Conservation (phyloP, 2,113 vertebrate genomes). For the Clarias gariepinus region DNA sequence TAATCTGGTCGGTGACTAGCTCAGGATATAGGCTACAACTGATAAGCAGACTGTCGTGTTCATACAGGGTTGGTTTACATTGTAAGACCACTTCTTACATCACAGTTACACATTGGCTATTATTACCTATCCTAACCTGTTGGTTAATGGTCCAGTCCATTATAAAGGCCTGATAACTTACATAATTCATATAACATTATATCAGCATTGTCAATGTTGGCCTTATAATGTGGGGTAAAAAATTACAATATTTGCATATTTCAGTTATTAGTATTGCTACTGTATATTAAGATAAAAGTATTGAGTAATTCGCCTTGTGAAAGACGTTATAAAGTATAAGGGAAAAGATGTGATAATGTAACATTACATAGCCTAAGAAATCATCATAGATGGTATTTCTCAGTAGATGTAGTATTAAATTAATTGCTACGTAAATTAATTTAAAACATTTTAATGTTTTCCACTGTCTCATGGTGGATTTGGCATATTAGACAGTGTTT, state of each 20-base stretch:
- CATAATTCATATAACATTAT: neutral
- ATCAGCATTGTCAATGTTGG: neutral
- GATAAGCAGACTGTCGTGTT: constrained; percentile 17
- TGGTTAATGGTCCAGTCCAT: neutral
- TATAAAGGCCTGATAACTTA: neutral
- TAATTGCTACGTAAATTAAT: neutral
- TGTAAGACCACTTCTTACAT: constrained; percentile 1
- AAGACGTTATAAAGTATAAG: neutral
- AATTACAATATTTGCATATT: neutral
- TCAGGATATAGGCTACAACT: neutral
- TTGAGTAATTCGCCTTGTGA: neutral
- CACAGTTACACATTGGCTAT: neutral
- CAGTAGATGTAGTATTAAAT: neutral
- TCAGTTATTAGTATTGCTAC: neutral
- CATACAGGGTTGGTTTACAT: constrained; percentile 1
- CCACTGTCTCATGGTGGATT: neutral
- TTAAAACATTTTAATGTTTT: neutral
- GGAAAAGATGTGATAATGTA: neutral
- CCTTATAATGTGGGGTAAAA: neutral
- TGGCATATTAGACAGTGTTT: neutral
- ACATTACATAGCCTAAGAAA: neutral
- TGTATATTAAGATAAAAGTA: neutral
- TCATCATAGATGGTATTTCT: neutral
- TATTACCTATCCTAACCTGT: neutral
- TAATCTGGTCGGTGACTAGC: neutral